These are phyloP conservation scores for Drepana falcataria DNA, from an alignment of 2,888 invertebrate genomes.

Conservation along the genomic window DNA sequence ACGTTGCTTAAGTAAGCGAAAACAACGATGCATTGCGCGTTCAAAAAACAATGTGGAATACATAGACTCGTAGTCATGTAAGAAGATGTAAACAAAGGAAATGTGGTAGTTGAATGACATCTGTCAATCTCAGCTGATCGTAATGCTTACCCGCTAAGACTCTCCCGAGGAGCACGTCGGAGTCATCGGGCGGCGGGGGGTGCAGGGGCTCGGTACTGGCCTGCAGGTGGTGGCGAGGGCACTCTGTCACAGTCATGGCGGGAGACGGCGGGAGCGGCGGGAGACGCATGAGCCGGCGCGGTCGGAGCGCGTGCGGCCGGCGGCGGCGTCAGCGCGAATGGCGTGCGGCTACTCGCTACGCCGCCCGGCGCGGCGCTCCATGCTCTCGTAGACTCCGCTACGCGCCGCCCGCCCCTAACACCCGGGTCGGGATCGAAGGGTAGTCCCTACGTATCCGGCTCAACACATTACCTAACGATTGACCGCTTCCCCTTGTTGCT, in stretches of 20 bases:
- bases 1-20: background rate
- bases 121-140: conserved; percentile 46
- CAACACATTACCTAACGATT: background rate
- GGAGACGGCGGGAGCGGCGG: conserved; percentile 27
- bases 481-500: background rate
- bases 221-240: conserved; percentile 45
- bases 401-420: conserved; percentile 49
- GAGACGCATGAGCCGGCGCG: conserved; percentile 67
- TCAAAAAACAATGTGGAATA: background rate
- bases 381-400: conserved; percentile 46
- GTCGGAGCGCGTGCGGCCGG: conserved; percentile 67
- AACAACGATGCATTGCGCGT: background rate
- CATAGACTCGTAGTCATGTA: background rate
- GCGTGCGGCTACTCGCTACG: conserved; percentile 61
- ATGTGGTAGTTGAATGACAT: conserved; percentile 22
- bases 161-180: conserved; percentile 67
- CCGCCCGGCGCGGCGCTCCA: conserved; percentile 60
- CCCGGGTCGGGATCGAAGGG: too few relatives aligned
- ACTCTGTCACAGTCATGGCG: conserved; percentile 73
- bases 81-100: conserved; percentile 19
- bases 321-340: conserved; percentile 74
- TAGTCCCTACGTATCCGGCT: conserved; percentile 30
- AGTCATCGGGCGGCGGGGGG: conserved; percentile 44
- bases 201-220: conserved; percentile 33
- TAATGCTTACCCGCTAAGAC: conserved; percentile 67